phyloP scores from a whole-genome alignment of 2,888 invertebrate genomes.

The Nasonia oneida region DNA sequence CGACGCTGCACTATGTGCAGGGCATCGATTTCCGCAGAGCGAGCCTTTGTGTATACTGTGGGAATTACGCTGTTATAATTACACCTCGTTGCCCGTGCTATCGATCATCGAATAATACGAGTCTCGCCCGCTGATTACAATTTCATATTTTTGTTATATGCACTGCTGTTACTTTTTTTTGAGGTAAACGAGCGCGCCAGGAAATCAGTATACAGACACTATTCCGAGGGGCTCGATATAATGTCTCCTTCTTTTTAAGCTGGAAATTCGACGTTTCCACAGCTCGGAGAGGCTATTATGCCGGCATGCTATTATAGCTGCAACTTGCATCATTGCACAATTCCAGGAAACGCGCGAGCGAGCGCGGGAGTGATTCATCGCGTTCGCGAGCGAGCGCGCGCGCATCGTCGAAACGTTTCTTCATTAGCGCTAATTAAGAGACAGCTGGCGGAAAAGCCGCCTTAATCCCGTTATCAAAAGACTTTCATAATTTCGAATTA shows the following conservation, averaged over 20 bases:
- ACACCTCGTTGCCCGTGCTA: not conserved
- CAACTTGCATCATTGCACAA: slow-evolving; percentile 52
- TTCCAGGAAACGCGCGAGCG: slow-evolving; percentile 43
- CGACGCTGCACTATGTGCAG: too few relatives aligned
- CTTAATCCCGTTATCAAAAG: slow-evolving; percentile 35
- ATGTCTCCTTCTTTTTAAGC: not conserved
- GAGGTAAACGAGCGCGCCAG: too few relatives aligned
- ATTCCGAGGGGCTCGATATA: not conserved
- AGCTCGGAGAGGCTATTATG: slow-evolving; percentile 27
- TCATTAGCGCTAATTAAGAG: slow-evolving; percentile 51
- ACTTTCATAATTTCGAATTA: slow-evolving; percentile 16
- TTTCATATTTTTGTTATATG: not conserved
- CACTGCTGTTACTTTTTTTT: too few relatives aligned
- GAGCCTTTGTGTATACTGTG: too few relatives aligned
- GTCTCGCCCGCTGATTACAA: not conserved
- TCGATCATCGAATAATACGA: not conserved
- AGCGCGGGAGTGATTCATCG: slow-evolving; percentile 45
- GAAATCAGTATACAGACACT: too few relatives aligned
- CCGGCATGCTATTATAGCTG: slow-evolving; percentile 33
- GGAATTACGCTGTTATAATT: not conserved
- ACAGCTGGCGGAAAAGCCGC: slow-evolving; percentile 21
- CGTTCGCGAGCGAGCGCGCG: not conserved
- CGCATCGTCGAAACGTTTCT: slow-evolving; percentile 46
- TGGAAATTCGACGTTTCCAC: slow-evolving; percentile 36
- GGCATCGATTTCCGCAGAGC: too few relatives aligned